Evolutionary conservation across 1,140 invertebrate genomes (phyloP).

Genomic region (Coboldia fuscipes): DNA sequence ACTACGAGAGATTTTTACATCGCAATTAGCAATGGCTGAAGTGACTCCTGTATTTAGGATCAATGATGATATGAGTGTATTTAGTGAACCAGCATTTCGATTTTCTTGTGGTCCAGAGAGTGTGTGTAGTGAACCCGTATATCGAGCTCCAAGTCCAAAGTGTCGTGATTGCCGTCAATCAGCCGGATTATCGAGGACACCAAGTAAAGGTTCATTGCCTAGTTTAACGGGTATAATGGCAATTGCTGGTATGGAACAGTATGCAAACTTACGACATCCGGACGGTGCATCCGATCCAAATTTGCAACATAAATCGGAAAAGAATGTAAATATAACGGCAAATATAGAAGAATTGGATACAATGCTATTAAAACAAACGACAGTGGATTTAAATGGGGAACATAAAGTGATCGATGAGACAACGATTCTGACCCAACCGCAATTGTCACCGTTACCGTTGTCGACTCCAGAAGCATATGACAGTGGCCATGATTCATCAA

Average conservation of each 20-base stretch:
- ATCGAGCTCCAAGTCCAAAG: slow-evolving; percentile 19
- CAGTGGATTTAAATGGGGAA: slow-evolving; percentile 27
- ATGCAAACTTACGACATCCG: slow-evolving; percentile 54
- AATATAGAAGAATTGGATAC: slow-evolving; percentile 24
- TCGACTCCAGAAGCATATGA: slow-evolving; percentile 45
- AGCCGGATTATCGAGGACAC: slow-evolving; percentile 13
- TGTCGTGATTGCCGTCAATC: slow-evolving; percentile 9
- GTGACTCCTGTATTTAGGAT: slow-evolving; percentile 42
- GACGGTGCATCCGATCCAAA: slow-evolving; percentile 83
- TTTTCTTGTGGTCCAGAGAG: slow-evolving; percentile 48
- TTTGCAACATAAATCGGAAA: slow-evolving; percentile 44
- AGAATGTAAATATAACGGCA: slow-evolving; percentile 27
- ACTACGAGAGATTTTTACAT: slow-evolving; percentile 42
- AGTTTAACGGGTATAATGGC: slow-evolving; percentile 23
- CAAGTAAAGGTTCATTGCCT: slow-evolving; percentile 18
- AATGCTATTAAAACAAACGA: slow-evolving; percentile 24
- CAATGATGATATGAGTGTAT: slow-evolving; percentile 46
- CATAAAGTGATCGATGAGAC: slow-evolving; percentile 26
- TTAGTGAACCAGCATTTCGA: slow-evolving; percentile 58
- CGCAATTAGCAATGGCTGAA: slow-evolving; percentile 46
- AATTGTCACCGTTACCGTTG: slow-evolving; percentile 15
- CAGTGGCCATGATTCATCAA: slow-evolving; percentile 55
- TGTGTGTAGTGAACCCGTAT: slow-evolving; percentile 30
- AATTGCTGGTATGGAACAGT: slow-evolving; percentile 32
- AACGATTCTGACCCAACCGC: slow-evolving; percentile 7